Base-by-base conservation (phyloP, 2,888 invertebrate species). In the Epirrita christyi region DNA sequence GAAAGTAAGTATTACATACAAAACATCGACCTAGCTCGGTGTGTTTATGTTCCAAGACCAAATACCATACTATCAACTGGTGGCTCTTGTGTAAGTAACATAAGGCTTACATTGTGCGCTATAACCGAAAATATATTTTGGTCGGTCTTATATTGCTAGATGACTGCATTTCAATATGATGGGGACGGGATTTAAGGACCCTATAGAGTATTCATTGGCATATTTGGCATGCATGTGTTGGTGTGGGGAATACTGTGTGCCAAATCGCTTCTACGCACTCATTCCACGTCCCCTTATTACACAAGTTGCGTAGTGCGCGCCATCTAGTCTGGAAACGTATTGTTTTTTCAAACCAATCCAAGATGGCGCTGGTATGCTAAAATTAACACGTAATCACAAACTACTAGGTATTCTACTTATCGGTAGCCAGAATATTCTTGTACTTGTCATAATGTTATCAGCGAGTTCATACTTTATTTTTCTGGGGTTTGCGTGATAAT, bases 1-100 rank as follows among this genome's bases (percentile, higher is more conserved):
- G 81, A 81, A 81, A 81, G 81, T 76, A 76, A 73, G 73, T 76
- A 76, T 54, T 50, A 76, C 78, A 76, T 77, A 75, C 73, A 69
- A 78, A 80, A 78, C 79, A 78, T 78, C 75, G 76, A 74, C 75
- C 72, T 73, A 71, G 73, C 70, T 70, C 21, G 21, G 73, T 73
- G 75, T 75, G 76, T 74, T 75, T 76, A 73, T 71, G 51, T 65
- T 55, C 58, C 42, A 41, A 58, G 15, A 62, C 59, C 50, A 59
- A 52, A 50, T 56, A 41, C 36, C 45, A 28, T 54, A 43, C 29
- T 40, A 44, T 49, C 41, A 44, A 55, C 27, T 42, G 6, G 45
- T 63, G 47, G 40, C 38, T 46, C 61, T 61, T 66, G 61, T 64
- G 55, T 36, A 13, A 42, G 37, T 11, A 5, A 2, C 5, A 48